Conservation (phyloP, 2,113 vertebrate species). For the Saiga tatarica region DNA sequence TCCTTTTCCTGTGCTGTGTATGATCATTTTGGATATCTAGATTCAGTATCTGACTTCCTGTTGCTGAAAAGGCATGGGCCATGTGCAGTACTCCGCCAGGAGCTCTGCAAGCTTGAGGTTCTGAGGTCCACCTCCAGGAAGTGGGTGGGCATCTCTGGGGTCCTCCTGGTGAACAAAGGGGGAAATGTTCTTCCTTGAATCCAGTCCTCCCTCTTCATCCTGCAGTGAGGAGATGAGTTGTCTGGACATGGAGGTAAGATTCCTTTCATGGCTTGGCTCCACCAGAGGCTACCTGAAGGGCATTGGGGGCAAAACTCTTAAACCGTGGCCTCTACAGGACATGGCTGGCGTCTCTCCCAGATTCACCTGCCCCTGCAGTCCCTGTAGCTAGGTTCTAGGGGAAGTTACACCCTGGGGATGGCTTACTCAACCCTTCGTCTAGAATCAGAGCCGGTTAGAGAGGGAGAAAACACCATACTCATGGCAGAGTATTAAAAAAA, state of each 20-base stretch:
- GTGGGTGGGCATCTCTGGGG: not conserved
- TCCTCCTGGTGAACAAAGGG: not conserved
- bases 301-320: not conserved
- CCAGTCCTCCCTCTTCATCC: not conserved
- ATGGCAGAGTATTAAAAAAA: not conserved
- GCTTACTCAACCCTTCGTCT: not conserved
- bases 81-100: fast-evolving
- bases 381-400: not conserved
- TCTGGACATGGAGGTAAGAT: not conserved
- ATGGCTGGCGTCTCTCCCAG: not conserved
- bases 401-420: not conserved
- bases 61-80: not conserved
- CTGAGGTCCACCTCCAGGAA: not conserved
- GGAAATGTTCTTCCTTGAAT: not conserved
- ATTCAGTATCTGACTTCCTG: not conserved
- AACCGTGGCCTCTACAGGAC: not conserved
- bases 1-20: not conserved
- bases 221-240: not conserved
- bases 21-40: not conserved
- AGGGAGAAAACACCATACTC: not conserved
- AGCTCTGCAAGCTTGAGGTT: not conserved
- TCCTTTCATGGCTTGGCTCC: not conserved
- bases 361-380: not conserved
- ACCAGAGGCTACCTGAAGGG: not conserved
- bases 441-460: not conserved